Base-by-base conservation (phyloP, 2,888 invertebrate species). In the Rhagium mordax region DNA sequence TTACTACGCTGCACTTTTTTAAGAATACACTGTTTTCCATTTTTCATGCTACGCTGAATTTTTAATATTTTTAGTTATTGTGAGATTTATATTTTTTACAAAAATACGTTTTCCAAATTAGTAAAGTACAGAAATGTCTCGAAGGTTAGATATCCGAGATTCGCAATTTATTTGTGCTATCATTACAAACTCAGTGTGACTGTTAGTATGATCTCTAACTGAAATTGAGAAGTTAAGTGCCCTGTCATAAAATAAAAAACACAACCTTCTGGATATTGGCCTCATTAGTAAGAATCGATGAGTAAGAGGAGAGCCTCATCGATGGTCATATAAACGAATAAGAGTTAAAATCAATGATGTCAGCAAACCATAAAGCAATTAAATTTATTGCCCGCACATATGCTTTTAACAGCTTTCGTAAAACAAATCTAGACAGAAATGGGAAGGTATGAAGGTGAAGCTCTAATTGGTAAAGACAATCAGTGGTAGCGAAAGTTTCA, bases 331-430 rank as follows among this genome's bases (percentile, higher is more conserved):
- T 64, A 60, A 68, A 73, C 70, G 74, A 71, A 73, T n/a, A n/a
- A 78, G 74, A 72, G 73, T 64, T 71, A 67, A 74, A 78, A 74
- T 76, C 74, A 70, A 74, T 71, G 71, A 61, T 74, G 70, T 76
- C 76, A 73, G 78, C 78, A 72, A 73, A 74, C 76, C 75, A 75
- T 78, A 75, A 78, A 78, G 72, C 71, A 75, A 78, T 78, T 78
- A 76, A 76, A 73, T 76, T 72, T 74, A 74, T 74, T 69, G 72
- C 75, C 66, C 66, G 60, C 74, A 72, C 76, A 78, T 76, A 75
- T 76, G 75, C 69, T 76, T 74, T 75, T 78, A 76, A 78, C 74
- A 74, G 76, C 73, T 60, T 74, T 74, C 60, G 71, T 76, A 76
- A 76, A 76, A 75, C 75, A 76, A 74, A 76, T 70, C 75, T 73